phyloP scores from a whole-genome alignment of 2,888 invertebrate genomes.

The Phalera bucephala region DNA sequence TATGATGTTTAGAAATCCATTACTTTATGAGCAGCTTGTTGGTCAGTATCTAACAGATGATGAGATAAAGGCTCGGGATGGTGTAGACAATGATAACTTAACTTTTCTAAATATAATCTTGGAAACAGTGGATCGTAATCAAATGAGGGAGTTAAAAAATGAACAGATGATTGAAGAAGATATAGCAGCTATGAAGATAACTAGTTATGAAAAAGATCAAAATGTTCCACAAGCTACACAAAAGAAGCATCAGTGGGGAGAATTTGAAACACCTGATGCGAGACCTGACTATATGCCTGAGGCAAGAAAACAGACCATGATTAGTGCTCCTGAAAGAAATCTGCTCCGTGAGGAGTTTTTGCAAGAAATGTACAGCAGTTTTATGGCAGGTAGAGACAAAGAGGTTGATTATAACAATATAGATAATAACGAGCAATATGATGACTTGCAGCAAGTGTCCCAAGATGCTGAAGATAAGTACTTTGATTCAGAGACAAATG shows the following conservation, averaged over 20 bases:
- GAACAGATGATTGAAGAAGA: slow-evolving; percentile 85
- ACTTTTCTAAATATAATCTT: slow-evolving; percentile 90
- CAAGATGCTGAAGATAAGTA: slow-evolving; percentile 95
- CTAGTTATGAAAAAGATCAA: slow-evolving; percentile 21
- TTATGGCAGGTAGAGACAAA: slow-evolving; percentile 90
- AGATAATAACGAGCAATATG: slow-evolving; percentile 91
- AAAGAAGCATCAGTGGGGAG: slow-evolving; percentile 76
- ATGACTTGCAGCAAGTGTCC: slow-evolving; percentile 85
- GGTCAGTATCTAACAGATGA: slow-evolving; percentile 92
- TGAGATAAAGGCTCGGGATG: slow-evolving; percentile 86
- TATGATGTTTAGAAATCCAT: slow-evolving; percentile 96
- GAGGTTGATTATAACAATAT: slow-evolving; percentile 93
- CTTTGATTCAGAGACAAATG: slow-evolving; percentile 92
- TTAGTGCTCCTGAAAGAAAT: slow-evolving; percentile 83
- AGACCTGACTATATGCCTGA: slow-evolving; percentile 52
- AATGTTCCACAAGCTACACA: slow-evolving; percentile 20
- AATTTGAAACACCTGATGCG: slow-evolving; percentile 74
- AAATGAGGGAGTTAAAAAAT: slow-evolving; percentile 84
- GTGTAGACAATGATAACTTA: slow-evolving; percentile 78
- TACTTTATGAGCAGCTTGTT: slow-evolving; percentile 94
- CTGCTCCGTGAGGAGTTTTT: slow-evolving; percentile 91
- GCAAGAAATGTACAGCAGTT: slow-evolving; percentile 92
- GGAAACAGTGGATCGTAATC: slow-evolving; percentile 90
- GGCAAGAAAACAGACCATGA: slow-evolving; percentile 55
- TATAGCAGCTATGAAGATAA: slow-evolving; percentile 51